Evolutionary conservation across 2,888 invertebrate species (phyloP).

Genomic region (Apamea monoglypha): DNA sequence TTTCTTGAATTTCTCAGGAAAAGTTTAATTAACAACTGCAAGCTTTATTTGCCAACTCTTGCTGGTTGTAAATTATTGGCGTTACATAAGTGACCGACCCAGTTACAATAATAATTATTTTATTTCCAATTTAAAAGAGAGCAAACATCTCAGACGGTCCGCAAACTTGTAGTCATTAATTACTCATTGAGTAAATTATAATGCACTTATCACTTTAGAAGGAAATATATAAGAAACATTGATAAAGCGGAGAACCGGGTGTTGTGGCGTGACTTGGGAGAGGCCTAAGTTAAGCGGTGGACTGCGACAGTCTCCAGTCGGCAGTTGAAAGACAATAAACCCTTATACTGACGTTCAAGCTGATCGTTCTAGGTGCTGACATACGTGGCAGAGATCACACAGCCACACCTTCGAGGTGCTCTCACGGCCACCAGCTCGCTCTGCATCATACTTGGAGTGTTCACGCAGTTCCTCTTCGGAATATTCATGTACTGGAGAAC

Average conservation of each 20-base stretch:
- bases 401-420: constrained; percentile 94
- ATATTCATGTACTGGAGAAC: constrained; percentile 93
- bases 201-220: not conserved
- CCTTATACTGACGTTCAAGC: not conserved
- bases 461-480: constrained; percentile 94
- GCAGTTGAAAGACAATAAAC: not conserved
- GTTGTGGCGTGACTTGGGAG: not conserved
- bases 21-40: not conserved
- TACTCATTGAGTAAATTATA: constrained; percentile 3
- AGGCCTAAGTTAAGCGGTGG: not conserved
- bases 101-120: not conserved
- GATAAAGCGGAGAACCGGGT: not conserved
- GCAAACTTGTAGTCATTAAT: not conserved
- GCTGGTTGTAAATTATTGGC: not conserved
- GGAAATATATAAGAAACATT: not conserved
- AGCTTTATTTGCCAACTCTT: not conserved
- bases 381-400: constrained; percentile 95
- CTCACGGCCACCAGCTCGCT: constrained; percentile 94
- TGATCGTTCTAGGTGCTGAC: constrained; percentile 91
- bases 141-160: constrained; percentile 1
- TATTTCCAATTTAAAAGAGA: constrained; percentile 16
- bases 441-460: constrained; percentile 94
- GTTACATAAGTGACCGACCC: not conserved
- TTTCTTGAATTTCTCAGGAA: not conserved
- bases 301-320: not conserved